Percentiles rank a stretch among this genome's conserved stretches.
Conservation (phyloP, 2,888 invertebrate species). For the Poecilobothrus nobilitatus region DNA sequence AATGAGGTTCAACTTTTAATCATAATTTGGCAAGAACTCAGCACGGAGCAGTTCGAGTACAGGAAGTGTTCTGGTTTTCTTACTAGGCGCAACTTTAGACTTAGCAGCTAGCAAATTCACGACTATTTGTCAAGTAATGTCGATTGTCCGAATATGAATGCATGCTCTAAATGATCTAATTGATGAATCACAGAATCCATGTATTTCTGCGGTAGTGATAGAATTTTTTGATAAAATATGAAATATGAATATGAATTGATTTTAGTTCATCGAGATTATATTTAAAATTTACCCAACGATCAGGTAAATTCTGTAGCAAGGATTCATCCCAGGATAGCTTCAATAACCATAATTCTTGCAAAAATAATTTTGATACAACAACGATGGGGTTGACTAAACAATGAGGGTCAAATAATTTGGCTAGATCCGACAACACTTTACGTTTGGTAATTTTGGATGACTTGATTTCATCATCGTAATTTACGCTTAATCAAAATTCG, state of each 20-base stretch:
- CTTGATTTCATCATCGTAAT: not conserved
- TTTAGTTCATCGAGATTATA: constrained; percentile 1
- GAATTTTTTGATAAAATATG: constrained; percentile 10
- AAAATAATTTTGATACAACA: constrained; percentile 19
- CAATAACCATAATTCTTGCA: constrained; percentile 22
- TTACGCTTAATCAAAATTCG: constrained; percentile 4
- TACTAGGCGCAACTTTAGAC: constrained; percentile 18
- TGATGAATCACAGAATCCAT: too few relatives aligned
- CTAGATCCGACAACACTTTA: constrained; percentile 17
- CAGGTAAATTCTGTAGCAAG: constrained; percentile 11
- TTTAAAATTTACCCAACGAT: constrained; percentile 13
- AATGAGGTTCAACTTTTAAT: constrained; percentile 14
- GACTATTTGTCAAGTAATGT: too few relatives aligned
- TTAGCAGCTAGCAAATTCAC: too few relatives aligned
- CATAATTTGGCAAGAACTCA: constrained; percentile 24
- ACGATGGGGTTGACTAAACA: constrained; percentile 21
- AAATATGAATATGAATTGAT: constrained; percentile 16
- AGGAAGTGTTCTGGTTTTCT: constrained; percentile 25
- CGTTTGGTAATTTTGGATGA: constrained; percentile 14
- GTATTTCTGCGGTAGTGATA: constrained; percentile 12
- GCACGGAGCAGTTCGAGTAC: constrained; percentile 30
- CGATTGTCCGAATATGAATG: constrained; percentile 5
- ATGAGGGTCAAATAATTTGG: constrained; percentile 21
- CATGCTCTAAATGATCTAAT: too few relatives aligned
- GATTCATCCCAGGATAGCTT: too few relatives aligned